Evolutionary conservation across 2,888 invertebrate species (phyloP).

Genomic region (Frankliniella intonsa): DNA sequence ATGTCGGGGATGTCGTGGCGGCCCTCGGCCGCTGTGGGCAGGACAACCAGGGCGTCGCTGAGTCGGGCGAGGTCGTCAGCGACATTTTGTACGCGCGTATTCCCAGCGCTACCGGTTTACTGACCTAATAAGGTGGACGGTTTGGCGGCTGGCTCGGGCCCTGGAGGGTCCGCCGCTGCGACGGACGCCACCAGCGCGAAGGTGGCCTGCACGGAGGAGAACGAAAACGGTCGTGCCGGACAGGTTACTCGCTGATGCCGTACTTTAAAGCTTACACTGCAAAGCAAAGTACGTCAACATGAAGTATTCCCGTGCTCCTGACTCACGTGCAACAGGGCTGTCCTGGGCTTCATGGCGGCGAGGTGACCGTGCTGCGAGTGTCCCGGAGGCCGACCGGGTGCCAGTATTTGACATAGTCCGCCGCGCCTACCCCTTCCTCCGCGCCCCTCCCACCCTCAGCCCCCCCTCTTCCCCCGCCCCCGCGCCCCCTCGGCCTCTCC

Average conservation of each 20-base stretch:
- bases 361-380: conserved; percentile 15
- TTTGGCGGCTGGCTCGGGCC: too few species aligned
- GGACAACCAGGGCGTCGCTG: not conserved
- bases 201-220: too few species aligned
- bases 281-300: too few species aligned
- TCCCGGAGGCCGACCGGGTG: conserved; percentile 2
- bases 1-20: not conserved
- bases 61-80: too few species aligned
- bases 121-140: too few species aligned
- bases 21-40: not conserved
- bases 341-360: not conserved
- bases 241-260: too few species aligned
- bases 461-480: conserved; percentile 28
- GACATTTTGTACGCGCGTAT: too few species aligned
- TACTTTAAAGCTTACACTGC: too few species aligned
- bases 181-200: too few species aligned
- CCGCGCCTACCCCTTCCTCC: conserved; percentile 27
- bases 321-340: conserved; percentile 25
- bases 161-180: too few species aligned
- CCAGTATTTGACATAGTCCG: conserved; percentile 27
- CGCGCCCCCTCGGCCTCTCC: not conserved
- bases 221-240: too few species aligned
- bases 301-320: not conserved
- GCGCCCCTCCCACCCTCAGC: conserved; percentile 29
- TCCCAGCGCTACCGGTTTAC: too few species aligned